These are phyloP conservation scores for Benitochromis conjunctus DNA, from an alignment of 2,113 vertebrate species.

Conservation along the genomic window DNA sequence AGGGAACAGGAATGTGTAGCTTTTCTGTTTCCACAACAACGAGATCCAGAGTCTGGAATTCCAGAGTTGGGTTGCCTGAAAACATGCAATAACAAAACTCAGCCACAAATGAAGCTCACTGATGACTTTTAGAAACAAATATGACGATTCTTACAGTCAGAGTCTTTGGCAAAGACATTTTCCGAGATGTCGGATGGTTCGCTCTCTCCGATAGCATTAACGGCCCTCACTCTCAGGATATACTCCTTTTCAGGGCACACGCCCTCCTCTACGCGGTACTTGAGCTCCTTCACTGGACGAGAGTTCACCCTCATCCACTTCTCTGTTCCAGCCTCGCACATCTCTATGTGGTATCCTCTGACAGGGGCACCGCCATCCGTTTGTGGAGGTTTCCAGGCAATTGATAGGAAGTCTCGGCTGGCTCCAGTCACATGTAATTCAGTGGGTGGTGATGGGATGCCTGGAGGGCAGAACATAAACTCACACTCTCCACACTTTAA, in stretches of 20 bases:
- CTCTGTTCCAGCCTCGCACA: conserved; percentile 92
- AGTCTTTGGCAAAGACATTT: conserved; percentile 92
- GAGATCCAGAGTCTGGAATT: conserved; percentile 89
- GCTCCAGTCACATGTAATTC: conserved; percentile 95
- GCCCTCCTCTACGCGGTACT: conserved; percentile 89
- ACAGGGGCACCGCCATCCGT: conserved; percentile 89
- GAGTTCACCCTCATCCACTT: conserved; percentile 99
- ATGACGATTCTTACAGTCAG: conserved; percentile 84
- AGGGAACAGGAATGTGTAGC: conserved; percentile 88
- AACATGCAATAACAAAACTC: background rate
- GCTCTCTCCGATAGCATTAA: conserved; percentile 89
- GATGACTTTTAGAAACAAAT: background rate
- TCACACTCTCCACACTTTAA: background rate
- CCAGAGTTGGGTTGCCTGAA: conserved; percentile 89
- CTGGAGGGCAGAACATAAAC: conserved; percentile 47
- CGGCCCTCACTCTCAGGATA: conserved; percentile 89
- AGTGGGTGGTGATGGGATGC: conserved; percentile 88
- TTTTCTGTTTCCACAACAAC: conserved; percentile 93
- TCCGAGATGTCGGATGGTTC: conserved; percentile 98
- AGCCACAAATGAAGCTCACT: background rate
- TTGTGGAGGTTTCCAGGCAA: conserved; percentile 92
- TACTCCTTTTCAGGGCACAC: conserved; percentile 95
- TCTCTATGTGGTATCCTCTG: conserved; percentile 92
- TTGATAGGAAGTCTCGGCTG: conserved; percentile 85
- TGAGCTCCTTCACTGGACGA: conserved; percentile 92